Evolutionary conservation across 1,140 invertebrate genomes (phyloP).

Genomic region (Dendrolimus punctatus): DNA sequence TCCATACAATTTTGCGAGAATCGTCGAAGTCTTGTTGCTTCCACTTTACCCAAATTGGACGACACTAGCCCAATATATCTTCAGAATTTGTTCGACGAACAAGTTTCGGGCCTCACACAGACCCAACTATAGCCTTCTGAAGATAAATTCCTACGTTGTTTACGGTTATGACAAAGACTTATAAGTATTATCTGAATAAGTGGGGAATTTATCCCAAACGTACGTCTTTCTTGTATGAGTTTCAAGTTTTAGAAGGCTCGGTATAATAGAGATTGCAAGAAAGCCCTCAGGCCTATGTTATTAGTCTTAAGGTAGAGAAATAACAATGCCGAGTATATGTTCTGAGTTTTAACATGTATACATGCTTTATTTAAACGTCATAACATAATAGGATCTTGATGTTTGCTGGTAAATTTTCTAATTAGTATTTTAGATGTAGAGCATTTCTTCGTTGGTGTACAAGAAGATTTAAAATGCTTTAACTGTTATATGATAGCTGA

Average conservation of each 20-base stretch:
- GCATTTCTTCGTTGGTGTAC: too few species aligned
- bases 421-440: too few species aligned
- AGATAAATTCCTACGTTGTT: constrained; percentile 41
- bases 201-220: constrained; percentile 12
- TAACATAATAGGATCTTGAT: too few species aligned
- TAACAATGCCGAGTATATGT: too few species aligned
- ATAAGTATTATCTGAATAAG: constrained; percentile 25
- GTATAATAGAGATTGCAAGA: constrained; percentile 27
- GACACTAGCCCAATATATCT: constrained; percentile 61
- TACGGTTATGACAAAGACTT: constrained; percentile 39
- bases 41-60: constrained; percentile 64
- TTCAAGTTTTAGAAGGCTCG: constrained; percentile 24
- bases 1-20: constrained; percentile 64
- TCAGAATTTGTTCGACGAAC: constrained; percentile 54
- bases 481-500: too few species aligned
- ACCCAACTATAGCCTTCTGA: constrained; percentile 47
- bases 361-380: too few species aligned
- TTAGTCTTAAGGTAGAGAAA: too few species aligned
- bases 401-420: too few species aligned
- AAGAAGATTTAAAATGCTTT: too few species aligned
- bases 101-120: constrained; percentile 38
- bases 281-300: too few species aligned
- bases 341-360: too few species aligned
- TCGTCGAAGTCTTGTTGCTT: constrained; percentile 59
- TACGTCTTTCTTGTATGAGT: constrained; percentile 18